Base-by-base conservation (phyloP, 2,113 vertebrate species). In the Notothenia rossii region DNA sequence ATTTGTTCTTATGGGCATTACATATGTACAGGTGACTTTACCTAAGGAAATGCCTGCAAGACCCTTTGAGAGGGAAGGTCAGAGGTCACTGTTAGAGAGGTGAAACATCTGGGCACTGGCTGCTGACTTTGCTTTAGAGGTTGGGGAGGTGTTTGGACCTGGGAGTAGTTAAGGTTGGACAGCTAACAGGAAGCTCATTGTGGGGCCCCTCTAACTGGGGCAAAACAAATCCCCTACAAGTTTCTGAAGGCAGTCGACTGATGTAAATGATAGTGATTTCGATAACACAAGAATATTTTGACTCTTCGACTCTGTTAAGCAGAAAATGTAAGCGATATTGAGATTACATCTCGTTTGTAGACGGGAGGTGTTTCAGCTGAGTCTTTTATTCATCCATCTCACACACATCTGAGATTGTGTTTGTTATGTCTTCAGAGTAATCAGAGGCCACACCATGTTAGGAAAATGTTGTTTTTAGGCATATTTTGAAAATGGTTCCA, bases 151-250 rank as follows among this genome's bases (percentile, higher is more conserved):
- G 82, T 79, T 73, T 83, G 85, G 84, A 87, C 76, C 90, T 93
- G 91, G 84, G 81, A 86, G 78, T 83, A 83, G 91, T 94, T 91
- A 90, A 58, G 84, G 63, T 46, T 65, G 55, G 51, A 69, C 46
- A 75, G 72, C 72, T 14, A 60, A 81, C 64, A 82, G 82, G 87
- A 85, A 81, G 59, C 71, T 50, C 61, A 62, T 29, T 65, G 64
- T 77, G 77, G 72, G 71, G 50, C 72, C 79, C 75, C 45, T 45
- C 79, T 65, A 11, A 46, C 55, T 5, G 25, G 45, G 50, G 11
- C 49, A 49, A 64, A 68, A 81, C 25, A 43, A 50, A 53, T 66
- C 43, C 22, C 5, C 69, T 43, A 22, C 40, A 66, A 25, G 65
- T 56, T n/a, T 13, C 46, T 22, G 36, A 40, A 29, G 0, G 1